A percentile compares a stretch with the other conserved stretches of the same genome.
These are phyloP conservation scores for Pantherophis vulpinus DNA, from an alignment of 2,797 vertebrate species.

Conservation along the genomic window DNA sequence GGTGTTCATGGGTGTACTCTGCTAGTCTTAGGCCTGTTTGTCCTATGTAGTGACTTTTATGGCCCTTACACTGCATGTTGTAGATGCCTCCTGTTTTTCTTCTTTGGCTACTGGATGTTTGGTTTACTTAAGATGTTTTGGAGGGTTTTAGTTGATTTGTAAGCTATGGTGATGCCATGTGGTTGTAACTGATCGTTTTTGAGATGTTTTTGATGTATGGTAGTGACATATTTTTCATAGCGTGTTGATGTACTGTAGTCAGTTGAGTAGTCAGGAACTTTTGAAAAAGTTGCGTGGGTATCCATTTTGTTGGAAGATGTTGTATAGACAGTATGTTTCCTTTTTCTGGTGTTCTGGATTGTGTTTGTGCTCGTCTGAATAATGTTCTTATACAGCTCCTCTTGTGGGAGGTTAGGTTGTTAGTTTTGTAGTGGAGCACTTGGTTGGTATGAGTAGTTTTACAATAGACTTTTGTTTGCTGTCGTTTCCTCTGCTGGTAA, in stretches of 20 bases:
- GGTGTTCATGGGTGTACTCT: not conserved
- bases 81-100: not conserved
- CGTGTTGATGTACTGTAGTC: not conserved
- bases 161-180: not conserved
- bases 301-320: not conserved
- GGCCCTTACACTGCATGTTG: not conserved
- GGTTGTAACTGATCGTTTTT: not conserved
- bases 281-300: not conserved
- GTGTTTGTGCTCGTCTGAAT: not conserved
- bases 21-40: not conserved
- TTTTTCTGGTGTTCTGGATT: not conserved
- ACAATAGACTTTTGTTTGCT: not conserved
- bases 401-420: not conserved
- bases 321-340: not conserved
- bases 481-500: not conserved
- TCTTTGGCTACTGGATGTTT: not conserved
- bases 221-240: not conserved
- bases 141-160: not conserved
- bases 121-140: not conserved
- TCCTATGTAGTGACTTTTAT: not conserved
- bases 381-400: not conserved
- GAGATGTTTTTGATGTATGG: not conserved
- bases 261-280: not conserved
- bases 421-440: not conserved
- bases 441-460: not conserved